Evolutionary conservation across 2,888 invertebrate genomes (phyloP), one percentile per base, ranked within the genome.

Genomic region (Coelopa pilipes): DNA sequence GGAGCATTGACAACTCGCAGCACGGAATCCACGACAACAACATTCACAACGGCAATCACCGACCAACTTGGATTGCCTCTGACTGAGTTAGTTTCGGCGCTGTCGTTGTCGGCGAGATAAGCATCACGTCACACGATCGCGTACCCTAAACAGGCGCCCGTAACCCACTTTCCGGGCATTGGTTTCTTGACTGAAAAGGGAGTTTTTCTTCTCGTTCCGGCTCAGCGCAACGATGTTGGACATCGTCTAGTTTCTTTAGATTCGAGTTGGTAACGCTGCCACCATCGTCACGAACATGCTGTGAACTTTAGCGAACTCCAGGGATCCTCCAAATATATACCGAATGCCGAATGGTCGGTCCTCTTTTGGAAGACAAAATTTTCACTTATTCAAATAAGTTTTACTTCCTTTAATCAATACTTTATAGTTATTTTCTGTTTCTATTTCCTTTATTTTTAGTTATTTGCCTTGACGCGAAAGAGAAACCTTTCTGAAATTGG

Each of bases 61-160:
- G 3, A 12, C 57, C 57, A 12, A 59, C 21, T 11, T 17, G 21
- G 19, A 2, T 21, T 12, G 12, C 46, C 46, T 66, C 66, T 50
- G 50, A 66, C 19, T 66, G 66, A 66, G 49, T 66, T 50, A 66
- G 21, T 49, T 66, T 50, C 15, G 2, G 17, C 13, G 17, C 50
- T 21, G 19, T 13, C n/a, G 11, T 66, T 49, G 13, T 46, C 49
- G 53, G 49, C 76, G 75, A 74, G 79, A 79, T 79, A 78, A 75
- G 47, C 76, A 79, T 79, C 79, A 76, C 75, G 74, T 77, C 77
- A 78, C 79, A 79, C 79, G 79, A 79, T 79, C 79, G 77, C 78
- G 76, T 78, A 79, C 74, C 79, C 78, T 79, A 78, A 78, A 79
- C 76, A 79, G 78, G 79, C 78, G 78, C 79, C 79, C 79, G 77